Base-by-base conservation (phyloP, 2,797 vertebrate genomes). In the Notamacropus eugenii region DNA sequence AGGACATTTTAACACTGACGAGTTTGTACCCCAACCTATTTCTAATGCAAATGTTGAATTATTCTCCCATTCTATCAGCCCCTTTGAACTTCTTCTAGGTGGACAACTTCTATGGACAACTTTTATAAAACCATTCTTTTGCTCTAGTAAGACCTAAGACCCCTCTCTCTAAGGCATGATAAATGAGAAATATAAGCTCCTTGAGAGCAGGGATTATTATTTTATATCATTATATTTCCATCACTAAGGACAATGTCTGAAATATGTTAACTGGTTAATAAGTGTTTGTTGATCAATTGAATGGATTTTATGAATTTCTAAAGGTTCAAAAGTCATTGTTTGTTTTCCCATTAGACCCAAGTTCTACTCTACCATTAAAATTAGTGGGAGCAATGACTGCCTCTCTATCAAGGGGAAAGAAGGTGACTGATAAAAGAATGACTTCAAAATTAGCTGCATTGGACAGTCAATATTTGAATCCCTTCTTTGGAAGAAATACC, bases 381-480 rank as follows among this genome's bases (percentile, higher is more conserved):
- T 93, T 95, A 55, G 82, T 67, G 54, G 29, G n/a, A 94, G 5
- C 58, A 82, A 54, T 14, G 34, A 91, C n/a, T 0, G 14, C 1
- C 14, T 74, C 10, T 59, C 82, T 91, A 93, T 91, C 92, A 27
- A 96, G 55, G 8, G 58, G 87, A 91, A 96, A 94, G 50, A 74
- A 74, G n/a, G 19, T 74, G n/a, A 40, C n/a, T 40, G n/a, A 74
- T 22, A 40, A 40, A 74, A 40, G 59, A 67, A 40, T 74, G 34
- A 19, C 5, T 74, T 74, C 19, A 40, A 40, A 74, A 40, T 40
- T 74, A 74, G 40, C n/a, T 40, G 34, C 34, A 74, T 74, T 74
- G 16, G 4, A 74, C n/a, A 40, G n/a, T 40, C 19, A 74, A 74
- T 40, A 94, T 8, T 82, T 82, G 91, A 97, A 1, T 0, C 9